Evolutionary conservation across 2,888 invertebrate genomes (phyloP).

Genomic region (Clepsis dumicolana): DNA sequence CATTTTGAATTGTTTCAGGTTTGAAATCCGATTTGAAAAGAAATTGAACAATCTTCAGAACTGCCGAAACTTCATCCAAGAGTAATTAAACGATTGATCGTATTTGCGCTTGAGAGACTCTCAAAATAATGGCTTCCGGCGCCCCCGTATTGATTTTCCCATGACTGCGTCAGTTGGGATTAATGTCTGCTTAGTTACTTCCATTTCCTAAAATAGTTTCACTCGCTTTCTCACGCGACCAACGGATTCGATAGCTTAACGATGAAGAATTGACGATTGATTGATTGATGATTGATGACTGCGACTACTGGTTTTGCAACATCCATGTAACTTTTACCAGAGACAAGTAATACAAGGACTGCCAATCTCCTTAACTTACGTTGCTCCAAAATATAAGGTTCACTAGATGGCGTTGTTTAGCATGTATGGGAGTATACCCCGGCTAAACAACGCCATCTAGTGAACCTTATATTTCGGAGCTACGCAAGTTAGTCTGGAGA

Average conservation of each 20-base stretch:
- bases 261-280: slow-evolving; percentile 27
- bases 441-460: no score
- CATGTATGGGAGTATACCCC: no score
- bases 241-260: slow-evolving; percentile 33
- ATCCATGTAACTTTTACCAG: no score
- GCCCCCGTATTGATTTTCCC: slow-evolving; percentile 36
- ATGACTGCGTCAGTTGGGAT: slow-evolving; percentile 31
- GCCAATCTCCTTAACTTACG: no score
- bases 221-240: slow-evolving; percentile 44
- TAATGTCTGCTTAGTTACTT: slow-evolving; percentile 33
- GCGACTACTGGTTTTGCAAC: slow-evolving; percentile 1
- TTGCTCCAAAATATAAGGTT: no score
- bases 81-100: background rate
- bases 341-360: no score
- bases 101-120: slow-evolving; percentile 13
- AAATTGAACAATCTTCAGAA: background rate
- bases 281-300: slow-evolving; percentile 8
- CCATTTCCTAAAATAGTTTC: slow-evolving; percentile 38
- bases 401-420: no score
- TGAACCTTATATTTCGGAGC: no score
- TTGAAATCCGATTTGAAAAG: background rate
- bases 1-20: no score
- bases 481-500: no score
- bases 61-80: background rate
- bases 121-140: slow-evolving; percentile 39